phyloP scores from a whole-genome alignment of 2,797 vertebrate species.

The Knipowitschia caucasica region DNA sequence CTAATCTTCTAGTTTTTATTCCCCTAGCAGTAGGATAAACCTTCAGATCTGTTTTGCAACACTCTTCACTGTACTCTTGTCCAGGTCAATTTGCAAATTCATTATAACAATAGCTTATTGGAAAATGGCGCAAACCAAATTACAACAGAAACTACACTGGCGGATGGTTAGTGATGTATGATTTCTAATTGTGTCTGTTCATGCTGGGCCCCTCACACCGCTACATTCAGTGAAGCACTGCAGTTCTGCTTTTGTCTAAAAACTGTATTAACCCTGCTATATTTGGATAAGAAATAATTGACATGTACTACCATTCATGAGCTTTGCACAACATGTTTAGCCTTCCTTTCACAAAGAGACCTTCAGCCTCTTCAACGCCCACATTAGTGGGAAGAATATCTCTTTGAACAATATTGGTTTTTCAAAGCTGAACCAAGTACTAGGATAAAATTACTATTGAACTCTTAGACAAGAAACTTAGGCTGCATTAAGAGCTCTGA shows the following conservation, averaged over 20 bases:
- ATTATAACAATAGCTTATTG: conserved; percentile 29
- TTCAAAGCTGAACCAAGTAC: conserved; percentile 46
- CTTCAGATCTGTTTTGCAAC: conserved; percentile 32
- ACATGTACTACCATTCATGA: conserved; percentile 3
- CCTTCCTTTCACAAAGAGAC: conserved; percentile 31
- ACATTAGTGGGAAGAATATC: conserved; percentile 37
- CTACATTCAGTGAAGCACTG: conserved; percentile 61
- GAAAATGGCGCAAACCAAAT: conserved; percentile 13
- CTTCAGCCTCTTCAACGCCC: conserved; percentile 58
- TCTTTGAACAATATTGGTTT: conserved; percentile 25
- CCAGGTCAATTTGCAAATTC: conserved; percentile 38
- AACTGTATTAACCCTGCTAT: background rate
- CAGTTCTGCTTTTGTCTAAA: conserved; percentile 4
- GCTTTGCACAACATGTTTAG: conserved; percentile 21
- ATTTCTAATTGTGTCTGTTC: conserved; percentile 37
- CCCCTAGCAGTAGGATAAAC: conserved; percentile 45
- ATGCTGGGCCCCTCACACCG: conserved; percentile 61
- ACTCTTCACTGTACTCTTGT: conserved; percentile 20
- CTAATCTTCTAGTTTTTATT: conserved; percentile 31
- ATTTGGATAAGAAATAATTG: background rate
- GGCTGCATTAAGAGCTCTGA: background rate
- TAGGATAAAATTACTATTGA: conserved; percentile 1
- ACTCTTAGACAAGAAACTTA: background rate
- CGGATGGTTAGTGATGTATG: background rate
- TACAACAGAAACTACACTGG: conserved; percentile 5